phyloP scores from a whole-genome alignment of 2,888 invertebrate genomes.

The Pseudococcus viburni region DNA sequence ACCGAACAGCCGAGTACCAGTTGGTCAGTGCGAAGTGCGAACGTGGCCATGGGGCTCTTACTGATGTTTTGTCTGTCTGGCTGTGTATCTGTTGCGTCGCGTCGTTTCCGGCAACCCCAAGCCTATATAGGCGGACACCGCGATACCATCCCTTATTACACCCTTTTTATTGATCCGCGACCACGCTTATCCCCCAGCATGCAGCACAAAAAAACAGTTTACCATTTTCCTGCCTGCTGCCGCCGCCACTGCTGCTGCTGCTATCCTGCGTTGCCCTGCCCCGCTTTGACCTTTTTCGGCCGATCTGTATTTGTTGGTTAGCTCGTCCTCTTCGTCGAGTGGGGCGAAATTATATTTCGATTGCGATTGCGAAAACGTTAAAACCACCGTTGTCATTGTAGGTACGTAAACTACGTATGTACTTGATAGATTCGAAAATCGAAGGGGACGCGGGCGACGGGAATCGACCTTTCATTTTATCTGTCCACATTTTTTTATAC shows the following conservation, averaged over 20 bases:
- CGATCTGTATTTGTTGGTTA: background rate
- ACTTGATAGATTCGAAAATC: background rate
- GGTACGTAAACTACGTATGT: too few relatives aligned
- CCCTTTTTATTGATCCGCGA: slow-evolving; percentile 64
- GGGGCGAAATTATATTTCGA: background rate
- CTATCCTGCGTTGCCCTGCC: background rate
- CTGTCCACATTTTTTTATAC: background rate
- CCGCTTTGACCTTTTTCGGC: background rate
- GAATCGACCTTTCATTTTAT: background rate
- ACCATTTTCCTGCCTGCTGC: slow-evolving; percentile 19
- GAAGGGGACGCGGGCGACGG: background rate
- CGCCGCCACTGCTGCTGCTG: too few relatives aligned
- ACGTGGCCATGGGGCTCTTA: background rate
- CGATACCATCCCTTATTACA: slow-evolving; percentile 65
- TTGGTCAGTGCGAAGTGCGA: slow-evolving; percentile 35
- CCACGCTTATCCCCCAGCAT: slow-evolving; percentile 5
- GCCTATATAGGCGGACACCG: slow-evolving; percentile 63
- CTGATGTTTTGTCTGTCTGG: slow-evolving; percentile 52
- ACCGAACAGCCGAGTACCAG: background rate
- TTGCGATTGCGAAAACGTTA: slow-evolving; percentile 12
- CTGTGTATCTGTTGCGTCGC: slow-evolving; percentile 60
- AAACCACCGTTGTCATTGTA: slow-evolving; percentile 24
- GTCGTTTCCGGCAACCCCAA: slow-evolving; percentile 60
- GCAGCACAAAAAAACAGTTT: slow-evolving; percentile 9
- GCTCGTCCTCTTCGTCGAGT: slow-evolving; percentile 11